Base-by-base conservation (phyloP, 2,797 vertebrate genomes). In the Xenopus petersii region DNA sequence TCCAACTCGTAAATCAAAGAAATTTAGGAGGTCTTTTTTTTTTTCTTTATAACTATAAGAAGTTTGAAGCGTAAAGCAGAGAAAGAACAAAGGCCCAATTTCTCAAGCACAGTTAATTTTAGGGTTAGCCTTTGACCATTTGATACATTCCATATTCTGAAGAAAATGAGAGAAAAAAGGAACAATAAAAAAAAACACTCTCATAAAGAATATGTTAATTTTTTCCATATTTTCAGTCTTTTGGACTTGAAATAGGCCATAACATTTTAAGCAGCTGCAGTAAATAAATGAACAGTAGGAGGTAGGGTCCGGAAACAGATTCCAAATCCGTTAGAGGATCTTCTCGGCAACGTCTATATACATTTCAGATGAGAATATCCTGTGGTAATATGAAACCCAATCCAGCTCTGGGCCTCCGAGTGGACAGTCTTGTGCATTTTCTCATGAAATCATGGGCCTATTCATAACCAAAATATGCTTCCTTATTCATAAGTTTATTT, bases 161-260 rank as follows among this genome's bases (percentile, higher is more conserved):
- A 87, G 80, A 83, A 80, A 80, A 82, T 26, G 11, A 58, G 11
- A 58, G 61, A 59, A 12, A 61, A 46, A 70, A 70, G 81, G 55
- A 69, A 71, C 10, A 24, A 60, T 10, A 24, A 2, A 12, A 64
- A 64, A 69, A 59, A 33, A 75, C 71, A 81, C 87, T 83, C 84
- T 87, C 76, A 65, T 54, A 88, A 86, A 91, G 84, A 88, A 89
- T 86, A 83, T 87, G 87, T 87, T 93, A 93, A 94, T 93, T 88
- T 90, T 91, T 93, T 92, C 93, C 92, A 94, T 89, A 93, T 93
- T 93, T 83, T 85, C 85, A 87, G 36, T 42, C 88, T 86, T 88
- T 87, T 88, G 88, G 87, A 87, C 90, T 69, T 90, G 88, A 91
- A 92, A 90, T 91, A 88, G 90, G 86, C 90, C 89, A 82, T 89